Evolutionary conservation across 35 echinoderm and acorn worm species (phyloP), one percentile per base, ranked within the genome.

Genomic region (Apostichopus californicus): DNA sequence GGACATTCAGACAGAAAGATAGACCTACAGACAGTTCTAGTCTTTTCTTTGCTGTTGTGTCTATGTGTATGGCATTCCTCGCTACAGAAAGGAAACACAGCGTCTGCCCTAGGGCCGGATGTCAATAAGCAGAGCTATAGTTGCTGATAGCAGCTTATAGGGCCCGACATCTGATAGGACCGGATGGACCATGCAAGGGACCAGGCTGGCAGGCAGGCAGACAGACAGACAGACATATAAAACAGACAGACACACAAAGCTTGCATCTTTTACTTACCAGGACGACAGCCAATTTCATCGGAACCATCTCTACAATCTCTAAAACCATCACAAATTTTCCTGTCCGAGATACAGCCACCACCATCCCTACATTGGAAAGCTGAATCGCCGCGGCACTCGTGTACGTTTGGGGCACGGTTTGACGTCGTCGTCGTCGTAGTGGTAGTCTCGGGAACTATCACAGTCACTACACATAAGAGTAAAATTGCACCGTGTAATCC

Each of bases 281-380:
- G 77, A 10, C 25, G 77, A 10, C 25, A 46, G 13, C 10, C 6
- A 18, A 13, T 17, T 54, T 81, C 26, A 13, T 55, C 80, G n/a
- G 80, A 83, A 5, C 80, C 80, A 83, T 83, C 80, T 20, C 17
- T 54, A 28, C 80, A 83, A 55, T 83, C 80, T 13, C 11, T 83
- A 57, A 28, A 20, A 4, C 80, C 80, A 54, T 83, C 80, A 18
- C 80, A 83, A 3, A 83, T 9, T 13, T 83, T 83, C 53, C 80
- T 57, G 56, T 21, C 20, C 12, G 7, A 6, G 21, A 83, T 56
- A 14, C 80, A 83, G 80, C 53, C 80, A 83, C 46, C 18, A 1
- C 53, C 21, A 83, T 54, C 10, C 5, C 46, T 56, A 56, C 80
- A 83, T 18, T 34, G 17, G 52, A 83, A 83, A 56, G 10, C 54